Percentiles rank a stretch among this genome's conserved stretches.
phyloP scores from a whole-genome alignment of 2,888 invertebrate species.

The Poecilus cupreus region DNA sequence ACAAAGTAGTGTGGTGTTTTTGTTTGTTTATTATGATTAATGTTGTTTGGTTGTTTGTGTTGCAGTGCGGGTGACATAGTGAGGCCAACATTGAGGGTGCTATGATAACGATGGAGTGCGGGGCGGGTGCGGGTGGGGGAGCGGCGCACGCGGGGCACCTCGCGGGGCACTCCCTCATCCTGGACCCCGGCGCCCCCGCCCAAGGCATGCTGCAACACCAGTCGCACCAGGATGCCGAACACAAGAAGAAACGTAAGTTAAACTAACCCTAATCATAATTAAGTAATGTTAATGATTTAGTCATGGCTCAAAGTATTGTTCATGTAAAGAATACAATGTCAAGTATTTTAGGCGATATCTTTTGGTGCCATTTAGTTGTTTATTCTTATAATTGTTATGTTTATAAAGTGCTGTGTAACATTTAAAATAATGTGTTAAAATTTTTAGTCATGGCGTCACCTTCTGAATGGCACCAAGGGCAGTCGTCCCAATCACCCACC shows the following conservation, averaged over 20 bases:
- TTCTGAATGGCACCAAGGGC: slow-evolving; percentile 56
- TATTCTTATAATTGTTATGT: too few species aligned
- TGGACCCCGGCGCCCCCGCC: slow-evolving; percentile 67
- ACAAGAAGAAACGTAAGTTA: slow-evolving; percentile 72
- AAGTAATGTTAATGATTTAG: not conserved
- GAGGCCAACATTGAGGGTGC: slow-evolving; percentile 69
- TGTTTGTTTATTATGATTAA: not conserved
- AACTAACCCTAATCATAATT: not conserved
- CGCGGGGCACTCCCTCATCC: slow-evolving; percentile 73
- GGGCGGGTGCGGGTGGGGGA: slow-evolving; percentile 72
- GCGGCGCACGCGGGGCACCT: slow-evolving; percentile 72
- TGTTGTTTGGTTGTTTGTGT: not conserved
- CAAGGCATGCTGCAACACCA: slow-evolving; percentile 69
- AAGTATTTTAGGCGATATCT: not conserved
- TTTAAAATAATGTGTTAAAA: slow-evolving; percentile 28
- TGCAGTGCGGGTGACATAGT: slow-evolving; percentile 8
- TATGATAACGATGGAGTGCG: slow-evolving; percentile 74
- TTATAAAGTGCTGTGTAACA: too few species aligned
- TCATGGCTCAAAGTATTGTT: not conserved
- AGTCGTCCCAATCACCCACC: slow-evolving; percentile 50
- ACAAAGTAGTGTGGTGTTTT: too few species aligned
- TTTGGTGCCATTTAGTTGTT: slow-evolving; percentile 16
- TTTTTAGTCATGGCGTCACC: slow-evolving; percentile 50
- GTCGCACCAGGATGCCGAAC: slow-evolving; percentile 68
- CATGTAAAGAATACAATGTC: not conserved